A percentile compares a stretch with the other conserved stretches of the same genome.
phyloP scores from a whole-genome alignment of 2,888 invertebrate species.

The Melanotus villosus region DNA sequence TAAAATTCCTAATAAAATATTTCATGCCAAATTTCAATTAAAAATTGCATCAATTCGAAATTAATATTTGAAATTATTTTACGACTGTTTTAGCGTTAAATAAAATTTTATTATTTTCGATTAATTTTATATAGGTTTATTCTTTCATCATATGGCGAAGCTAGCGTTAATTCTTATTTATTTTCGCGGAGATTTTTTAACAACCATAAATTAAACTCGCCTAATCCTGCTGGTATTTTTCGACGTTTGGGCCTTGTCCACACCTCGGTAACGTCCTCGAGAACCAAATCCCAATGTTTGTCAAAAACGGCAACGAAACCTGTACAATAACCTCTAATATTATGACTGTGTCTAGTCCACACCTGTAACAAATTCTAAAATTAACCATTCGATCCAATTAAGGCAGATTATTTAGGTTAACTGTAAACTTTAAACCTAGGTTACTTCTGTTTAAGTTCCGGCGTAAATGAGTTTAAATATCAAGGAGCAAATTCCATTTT shows the following conservation, averaged over 20 bases:
- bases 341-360: conserved; percentile 79
- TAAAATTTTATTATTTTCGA: not conserved
- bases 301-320: conserved; percentile 91
- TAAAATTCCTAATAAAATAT: conserved; percentile 3
- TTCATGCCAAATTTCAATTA: conserved; percentile 2
- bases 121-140: too few relatives aligned
- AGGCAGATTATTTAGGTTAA: not conserved
- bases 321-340: conserved; percentile 82
- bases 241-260: conserved; percentile 78
- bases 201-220: conserved; percentile 66
- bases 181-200: too few relatives aligned
- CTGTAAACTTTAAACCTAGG: too few relatives aligned
- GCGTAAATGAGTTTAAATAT: too few relatives aligned
- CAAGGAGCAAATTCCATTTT: too few relatives aligned
- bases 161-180: too few relatives aligned
- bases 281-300: conserved; percentile 93
- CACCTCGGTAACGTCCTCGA: conserved; percentile 86
- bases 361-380: conserved; percentile 70
- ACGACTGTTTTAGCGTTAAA: not conserved
- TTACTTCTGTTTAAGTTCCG: too few relatives aligned
- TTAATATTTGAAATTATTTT: not conserved
- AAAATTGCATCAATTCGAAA: not conserved
- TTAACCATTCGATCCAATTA: not conserved
- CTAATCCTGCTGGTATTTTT: conserved; percentile 74
- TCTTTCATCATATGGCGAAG: not conserved